A percentile compares a stretch with the other conserved stretches of the same genome.
Conservation (phyloP, 2,797 vertebrate species). For the Tragelaphus oryx region DNA sequence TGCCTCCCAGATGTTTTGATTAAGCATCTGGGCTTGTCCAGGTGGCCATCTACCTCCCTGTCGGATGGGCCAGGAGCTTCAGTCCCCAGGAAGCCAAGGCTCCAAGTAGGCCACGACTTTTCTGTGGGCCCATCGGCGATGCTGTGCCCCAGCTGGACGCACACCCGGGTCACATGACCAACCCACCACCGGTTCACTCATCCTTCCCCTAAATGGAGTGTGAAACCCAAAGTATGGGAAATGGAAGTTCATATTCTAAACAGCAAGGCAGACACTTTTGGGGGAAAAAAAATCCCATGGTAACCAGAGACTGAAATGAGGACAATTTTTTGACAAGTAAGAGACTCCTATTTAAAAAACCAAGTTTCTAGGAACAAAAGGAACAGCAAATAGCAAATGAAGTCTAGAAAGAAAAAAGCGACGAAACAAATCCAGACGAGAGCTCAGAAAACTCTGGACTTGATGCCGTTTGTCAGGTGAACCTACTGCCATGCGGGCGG, state of each 20-base stretch:
- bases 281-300: background rate
- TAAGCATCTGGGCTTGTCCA: background rate
- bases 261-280: background rate
- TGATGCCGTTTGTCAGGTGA: fast-evolving
- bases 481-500: background rate
- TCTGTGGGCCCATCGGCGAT: background rate
- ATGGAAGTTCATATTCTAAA: background rate
- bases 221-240: background rate
- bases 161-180: background rate
- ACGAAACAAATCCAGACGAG: background rate
- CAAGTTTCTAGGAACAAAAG: background rate
- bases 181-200: background rate
- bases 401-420: background rate
- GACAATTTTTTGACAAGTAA: background rate
- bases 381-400: background rate
- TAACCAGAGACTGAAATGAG: background rate
- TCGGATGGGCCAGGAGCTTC: background rate
- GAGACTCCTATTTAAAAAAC: background rate
- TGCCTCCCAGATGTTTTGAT: background rate
- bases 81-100: background rate
- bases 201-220: background rate
- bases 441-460: background rate
- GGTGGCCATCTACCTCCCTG: background rate
- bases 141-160: background rate
- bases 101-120: background rate